Percentiles rank a stretch among this genome's conserved stretches.
Evolutionary conservation across 2,888 invertebrate species (phyloP).

Genomic region (Macropis europaea): DNA sequence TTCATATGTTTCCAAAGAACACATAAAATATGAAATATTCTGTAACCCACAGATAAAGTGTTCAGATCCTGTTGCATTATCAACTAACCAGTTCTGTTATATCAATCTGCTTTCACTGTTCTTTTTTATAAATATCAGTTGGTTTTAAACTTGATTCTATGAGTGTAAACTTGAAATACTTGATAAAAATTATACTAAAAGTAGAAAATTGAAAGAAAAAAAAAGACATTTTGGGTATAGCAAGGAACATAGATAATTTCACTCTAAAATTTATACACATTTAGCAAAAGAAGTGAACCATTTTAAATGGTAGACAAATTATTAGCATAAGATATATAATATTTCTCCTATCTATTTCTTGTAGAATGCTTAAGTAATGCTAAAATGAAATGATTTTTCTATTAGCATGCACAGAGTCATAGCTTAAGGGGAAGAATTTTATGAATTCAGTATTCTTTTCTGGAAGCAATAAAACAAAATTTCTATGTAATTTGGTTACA

Average conservation of each 20-base stretch:
- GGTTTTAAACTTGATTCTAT: background rate
- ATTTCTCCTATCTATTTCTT: background rate
- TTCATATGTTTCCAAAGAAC: no score
- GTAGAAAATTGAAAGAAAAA: background rate
- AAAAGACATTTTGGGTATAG: background rate
- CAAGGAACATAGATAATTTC: background rate
- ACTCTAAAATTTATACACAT: background rate
- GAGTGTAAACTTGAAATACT: conserved; percentile 1
- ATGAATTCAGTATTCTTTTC: background rate
- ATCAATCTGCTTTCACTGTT: background rate
- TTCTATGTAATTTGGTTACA: conserved; percentile 59
- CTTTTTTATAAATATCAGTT: background rate
- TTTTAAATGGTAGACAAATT: background rate
- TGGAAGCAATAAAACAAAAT: background rate
- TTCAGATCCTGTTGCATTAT: conserved; percentile 2
- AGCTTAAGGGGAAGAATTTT: conserved; percentile 1
- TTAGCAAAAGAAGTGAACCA: background rate
- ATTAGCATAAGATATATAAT: background rate
- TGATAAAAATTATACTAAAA: background rate
- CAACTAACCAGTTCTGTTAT: conserved; percentile 25
- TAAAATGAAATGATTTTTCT: conserved; percentile 16
- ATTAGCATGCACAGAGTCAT: conserved; percentile 13
- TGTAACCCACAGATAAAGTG: no score
- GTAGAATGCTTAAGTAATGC: conserved; percentile 26
- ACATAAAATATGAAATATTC: no score